Conservation (phyloP, 2,888 invertebrate genomes). For the Helleia helle region DNA sequence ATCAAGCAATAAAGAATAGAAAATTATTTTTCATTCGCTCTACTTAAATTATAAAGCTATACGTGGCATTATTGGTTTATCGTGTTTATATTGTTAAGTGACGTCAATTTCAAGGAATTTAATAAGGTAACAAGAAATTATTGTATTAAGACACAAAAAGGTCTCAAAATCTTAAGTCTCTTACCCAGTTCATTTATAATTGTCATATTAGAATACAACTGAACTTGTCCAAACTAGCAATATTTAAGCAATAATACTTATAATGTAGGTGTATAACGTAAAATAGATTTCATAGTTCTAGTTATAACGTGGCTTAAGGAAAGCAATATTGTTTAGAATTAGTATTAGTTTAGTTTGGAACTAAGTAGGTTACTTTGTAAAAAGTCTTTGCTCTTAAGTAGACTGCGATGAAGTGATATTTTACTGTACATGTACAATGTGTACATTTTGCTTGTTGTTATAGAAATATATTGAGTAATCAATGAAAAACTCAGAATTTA, state of each 20-base stretch:
- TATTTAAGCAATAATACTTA: slow-evolving; percentile 36
- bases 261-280: slow-evolving; percentile 20
- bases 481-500: slow-evolving; percentile 4
- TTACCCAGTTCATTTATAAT: background rate
- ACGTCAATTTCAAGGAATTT: slow-evolving; percentile 5
- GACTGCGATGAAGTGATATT: slow-evolving; percentile 37
- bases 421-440: slow-evolving; percentile 7
- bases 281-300: slow-evolving; percentile 25
- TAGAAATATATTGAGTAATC: background rate
- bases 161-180: background rate
- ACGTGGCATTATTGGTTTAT: background rate
- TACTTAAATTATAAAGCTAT: background rate
- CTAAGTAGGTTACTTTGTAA: slow-evolving; percentile 16
- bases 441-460: slow-evolving; percentile 3
- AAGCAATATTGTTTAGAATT: slow-evolving; percentile 36
- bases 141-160: background rate
- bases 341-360: slow-evolving; percentile 10
- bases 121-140: background rate
- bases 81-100: background rate
- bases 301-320: slow-evolving; percentile 23
- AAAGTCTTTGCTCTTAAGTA: slow-evolving; percentile 39
- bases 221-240: slow-evolving; percentile 54
- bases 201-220: slow-evolving; percentile 9
- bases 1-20: too few relatives aligned
- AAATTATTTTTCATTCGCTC: background rate